These are phyloP conservation scores for Dasyurus viverrinus DNA, from an alignment of 2,113 vertebrate genomes.

Conservation along the genomic window DNA sequence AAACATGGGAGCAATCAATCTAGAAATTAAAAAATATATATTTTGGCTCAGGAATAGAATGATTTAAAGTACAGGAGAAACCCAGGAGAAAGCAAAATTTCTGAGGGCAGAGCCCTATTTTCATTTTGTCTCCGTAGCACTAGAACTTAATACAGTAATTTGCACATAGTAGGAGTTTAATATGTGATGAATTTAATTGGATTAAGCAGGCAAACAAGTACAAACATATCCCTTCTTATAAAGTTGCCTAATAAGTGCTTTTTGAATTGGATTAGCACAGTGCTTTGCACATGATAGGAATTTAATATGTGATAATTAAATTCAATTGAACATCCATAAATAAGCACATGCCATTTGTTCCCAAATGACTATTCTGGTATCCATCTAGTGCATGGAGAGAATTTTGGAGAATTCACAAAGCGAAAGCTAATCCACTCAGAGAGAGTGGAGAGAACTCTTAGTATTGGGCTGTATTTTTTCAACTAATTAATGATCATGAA, in stretches of 20 bases:
- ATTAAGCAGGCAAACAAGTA: background rate
- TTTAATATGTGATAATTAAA: background rate
- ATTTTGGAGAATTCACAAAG: background rate
- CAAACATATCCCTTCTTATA: background rate
- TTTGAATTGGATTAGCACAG: background rate
- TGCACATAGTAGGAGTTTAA: background rate
- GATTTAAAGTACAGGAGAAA: background rate
- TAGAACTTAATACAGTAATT: background rate
- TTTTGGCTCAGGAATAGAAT: constrained; percentile 54
- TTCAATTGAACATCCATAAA: background rate
- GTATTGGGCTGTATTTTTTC: background rate
- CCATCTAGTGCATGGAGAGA: background rate
- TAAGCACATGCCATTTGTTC: background rate
- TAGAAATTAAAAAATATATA: constrained; percentile 54
- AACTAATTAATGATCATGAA: background rate
- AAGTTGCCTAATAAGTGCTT: background rate
- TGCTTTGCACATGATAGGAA: background rate
- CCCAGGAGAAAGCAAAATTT: background rate
- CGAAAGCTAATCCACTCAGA: background rate
- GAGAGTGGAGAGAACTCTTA: background rate
- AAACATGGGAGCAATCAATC: constrained; percentile 28
- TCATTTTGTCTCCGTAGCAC: background rate
- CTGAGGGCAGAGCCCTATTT: background rate
- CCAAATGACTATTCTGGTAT: background rate
- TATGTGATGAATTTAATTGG: background rate